phyloP scores from a whole-genome alignment of 2,113 vertebrate genomes.

The Eubucco bourcierii region DNA sequence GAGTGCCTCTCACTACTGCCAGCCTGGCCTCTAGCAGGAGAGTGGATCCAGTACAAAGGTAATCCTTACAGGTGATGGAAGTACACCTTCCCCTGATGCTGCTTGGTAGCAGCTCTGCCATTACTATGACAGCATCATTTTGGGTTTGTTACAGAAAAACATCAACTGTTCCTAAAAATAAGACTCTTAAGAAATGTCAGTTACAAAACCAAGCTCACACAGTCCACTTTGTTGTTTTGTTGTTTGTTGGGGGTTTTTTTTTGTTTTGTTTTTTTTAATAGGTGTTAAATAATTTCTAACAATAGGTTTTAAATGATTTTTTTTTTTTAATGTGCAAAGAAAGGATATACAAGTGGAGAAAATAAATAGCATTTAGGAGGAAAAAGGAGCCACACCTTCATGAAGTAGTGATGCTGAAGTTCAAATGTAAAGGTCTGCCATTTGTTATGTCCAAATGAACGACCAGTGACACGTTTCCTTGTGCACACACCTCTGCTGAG shows the following conservation, averaged over 20 bases:
- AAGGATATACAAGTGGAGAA: neutral
- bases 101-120: neutral
- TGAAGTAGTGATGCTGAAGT: neutral
- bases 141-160: slow-evolving; percentile 19
- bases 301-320: no score
- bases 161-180: slow-evolving; percentile 31
- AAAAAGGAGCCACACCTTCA: neutral
- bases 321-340: neutral
- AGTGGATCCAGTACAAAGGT: neutral
- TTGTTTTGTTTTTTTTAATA: neutral
- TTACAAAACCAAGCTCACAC: slow-evolving; percentile 42
- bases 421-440: neutral
- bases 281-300: slow-evolving; percentile 12
- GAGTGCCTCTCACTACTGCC: neutral
- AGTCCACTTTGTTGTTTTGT: neutral
- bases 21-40: neutral
- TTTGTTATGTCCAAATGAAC: neutral
- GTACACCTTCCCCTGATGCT: neutral
- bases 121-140: neutral
- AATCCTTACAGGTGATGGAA: neutral
- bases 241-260: no score
- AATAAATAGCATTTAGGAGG: neutral
- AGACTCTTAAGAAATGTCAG: neutral
- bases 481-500: neutral
- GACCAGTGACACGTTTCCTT: neutral